Percentiles rank a stretch among this genome's conserved stretches.
These are phyloP conservation scores for Pedetes capensis DNA, from an alignment of 2,113 vertebrate species.

Conservation along the genomic window DNA sequence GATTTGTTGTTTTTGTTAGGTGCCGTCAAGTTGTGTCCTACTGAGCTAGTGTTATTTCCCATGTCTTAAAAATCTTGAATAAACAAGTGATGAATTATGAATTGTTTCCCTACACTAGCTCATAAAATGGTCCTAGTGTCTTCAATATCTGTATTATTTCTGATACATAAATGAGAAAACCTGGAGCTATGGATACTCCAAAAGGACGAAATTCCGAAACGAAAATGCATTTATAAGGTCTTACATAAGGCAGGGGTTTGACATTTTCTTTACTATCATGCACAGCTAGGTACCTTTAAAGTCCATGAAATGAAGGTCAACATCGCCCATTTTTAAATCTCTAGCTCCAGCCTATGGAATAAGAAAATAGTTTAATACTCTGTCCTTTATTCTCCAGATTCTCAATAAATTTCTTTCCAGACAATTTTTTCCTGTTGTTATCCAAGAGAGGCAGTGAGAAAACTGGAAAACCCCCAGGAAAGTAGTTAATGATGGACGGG, in stretches of 20 bases:
- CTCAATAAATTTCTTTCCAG: not conserved
- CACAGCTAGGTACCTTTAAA: constrained; percentile 60
- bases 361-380: constrained; percentile 60
- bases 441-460: not conserved
- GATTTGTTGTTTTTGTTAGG: too few relatives aligned
- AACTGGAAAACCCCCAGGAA: not conserved
- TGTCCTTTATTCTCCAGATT: not conserved
- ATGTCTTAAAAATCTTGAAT: constrained; percentile 17
- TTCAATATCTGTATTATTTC: not conserved
- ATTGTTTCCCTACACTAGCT: constrained; percentile 16
- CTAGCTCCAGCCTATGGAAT: constrained; percentile 34
- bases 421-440: not conserved
- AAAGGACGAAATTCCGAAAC: not conserved
- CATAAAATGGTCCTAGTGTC: constrained; percentile 27
- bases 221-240: not conserved
- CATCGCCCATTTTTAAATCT: constrained; percentile 33
- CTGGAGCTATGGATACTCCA: not conserved
- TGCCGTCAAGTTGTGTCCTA: too few relatives aligned
- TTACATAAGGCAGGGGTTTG: not conserved
- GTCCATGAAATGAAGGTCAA: not conserved
- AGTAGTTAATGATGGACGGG: not conserved
- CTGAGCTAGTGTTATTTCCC: constrained; percentile 36
- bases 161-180: not conserved
- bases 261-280: not conserved
- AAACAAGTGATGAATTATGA: constrained; percentile 28